Base-by-base conservation (phyloP, 2,113 vertebrate genomes). In the Polypterus bichir region DNA sequence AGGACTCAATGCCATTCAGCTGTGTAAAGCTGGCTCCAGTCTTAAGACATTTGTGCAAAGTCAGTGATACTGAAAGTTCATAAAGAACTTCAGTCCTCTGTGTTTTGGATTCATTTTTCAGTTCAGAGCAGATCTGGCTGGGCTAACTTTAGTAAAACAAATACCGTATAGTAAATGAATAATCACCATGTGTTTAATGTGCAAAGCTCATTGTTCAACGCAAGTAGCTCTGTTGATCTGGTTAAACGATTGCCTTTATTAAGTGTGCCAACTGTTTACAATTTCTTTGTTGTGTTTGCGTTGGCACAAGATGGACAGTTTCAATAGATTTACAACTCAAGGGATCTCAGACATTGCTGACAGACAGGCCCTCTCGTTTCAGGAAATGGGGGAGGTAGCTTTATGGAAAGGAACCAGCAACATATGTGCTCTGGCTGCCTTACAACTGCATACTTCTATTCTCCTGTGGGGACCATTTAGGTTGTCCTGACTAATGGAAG, bases 251-350 rank as follows among this genome's bases (percentile, higher is more conserved):
- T 70, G 68, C 59, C 67, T 76, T 68, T 73, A 71, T 77, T 68
- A 66, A 56, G 65, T 52, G 72, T 72, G 74, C 60, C 69, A 69
- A 74, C 65, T 79, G 72, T 79, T 83, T 79, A 75, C 73, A 75
- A 68, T 68, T 64, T 67, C 67, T 78, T 68, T 71, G 73, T 80
- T 77, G 74, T 83, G 68, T 68, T 67, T 57, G 64, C 71, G 70
- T 78, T 80, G 79, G 81, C 77, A 73, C 65, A 66, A 67, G 75
- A 74, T 74, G 68, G 64, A 60, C 56, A 76, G 56, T n/a, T 44
- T 1, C 65, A 61, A 64, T 44, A 64, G 69, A 69, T 69, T 77
- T 80, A 57, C 62, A 64, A 64, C 67, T 48, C 62, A 47, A 4
- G 66, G 63, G 62, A 76, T 74, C 66, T 65, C 66, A 59, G 65